These are phyloP conservation scores for Orius laevigatus DNA, from an alignment of 1,140 invertebrate species.

Conservation along the genomic window DNA sequence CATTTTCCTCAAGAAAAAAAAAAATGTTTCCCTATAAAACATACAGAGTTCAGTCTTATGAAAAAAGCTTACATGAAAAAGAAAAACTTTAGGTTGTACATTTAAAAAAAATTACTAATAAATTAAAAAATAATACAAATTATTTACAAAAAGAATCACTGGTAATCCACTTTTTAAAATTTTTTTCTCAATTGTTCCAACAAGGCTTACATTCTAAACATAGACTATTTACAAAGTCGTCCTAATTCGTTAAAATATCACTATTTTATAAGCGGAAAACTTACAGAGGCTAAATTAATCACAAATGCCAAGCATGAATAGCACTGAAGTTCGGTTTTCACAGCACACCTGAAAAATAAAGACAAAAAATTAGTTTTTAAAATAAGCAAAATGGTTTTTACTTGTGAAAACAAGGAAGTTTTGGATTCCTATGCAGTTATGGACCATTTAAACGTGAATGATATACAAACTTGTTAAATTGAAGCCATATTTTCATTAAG, in stretches of 20 bases:
- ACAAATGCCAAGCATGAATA: conserved; percentile 12
- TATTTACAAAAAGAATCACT: conserved; percentile 7
- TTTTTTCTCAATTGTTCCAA: neutral
- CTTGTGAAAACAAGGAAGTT: neutral
- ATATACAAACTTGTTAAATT: neutral
- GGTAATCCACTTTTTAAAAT: conserved; percentile 4
- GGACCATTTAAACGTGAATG: neutral
- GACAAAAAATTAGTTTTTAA: conserved; percentile 1
- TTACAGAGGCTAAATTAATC: conserved; percentile 14
- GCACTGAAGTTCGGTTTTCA: neutral
- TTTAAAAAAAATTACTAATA: conserved; percentile 2
- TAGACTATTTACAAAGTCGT: conserved; percentile 3
- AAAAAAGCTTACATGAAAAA: conserved; percentile 7
- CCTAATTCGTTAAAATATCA: conserved; percentile 15
- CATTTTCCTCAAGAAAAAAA: neutral
- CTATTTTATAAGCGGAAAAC: conserved; percentile 11
- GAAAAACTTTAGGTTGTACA: conserved; percentile 3
- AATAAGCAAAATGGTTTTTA: no score
- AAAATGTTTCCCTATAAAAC: conserved; percentile 1
- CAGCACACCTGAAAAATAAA: conserved; percentile 1
- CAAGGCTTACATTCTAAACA: neutral
- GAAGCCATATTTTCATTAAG: neutral
- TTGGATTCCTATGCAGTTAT: neutral
- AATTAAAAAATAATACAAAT: neutral
- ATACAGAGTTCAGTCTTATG: conserved; percentile 1